phyloP scores from a whole-genome alignment of 2,797 vertebrate genomes.

The Taeniopygia guttata region DNA sequence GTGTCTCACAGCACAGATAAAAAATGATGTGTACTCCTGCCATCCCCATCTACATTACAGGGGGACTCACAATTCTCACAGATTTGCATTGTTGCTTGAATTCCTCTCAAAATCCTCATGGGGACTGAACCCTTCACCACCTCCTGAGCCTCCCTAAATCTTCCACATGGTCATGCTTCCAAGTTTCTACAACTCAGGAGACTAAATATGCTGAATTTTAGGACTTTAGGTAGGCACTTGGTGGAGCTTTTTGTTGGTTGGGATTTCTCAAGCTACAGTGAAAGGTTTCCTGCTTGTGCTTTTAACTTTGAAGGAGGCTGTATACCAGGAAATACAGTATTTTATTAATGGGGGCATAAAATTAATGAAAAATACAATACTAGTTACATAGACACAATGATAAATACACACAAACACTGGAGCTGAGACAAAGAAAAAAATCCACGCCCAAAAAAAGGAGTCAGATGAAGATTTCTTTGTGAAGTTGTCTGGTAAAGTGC shows the following conservation, averaged over 20 bases:
- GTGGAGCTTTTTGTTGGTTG: background rate
- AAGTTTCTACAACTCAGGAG: background rate
- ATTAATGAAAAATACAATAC: background rate
- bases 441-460: accelerated
- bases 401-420: background rate
- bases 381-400: too few species aligned
- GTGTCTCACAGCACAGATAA: background rate
- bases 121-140: background rate
- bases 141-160: background rate
- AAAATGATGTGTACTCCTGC: background rate
- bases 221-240: background rate
- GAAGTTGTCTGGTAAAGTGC: background rate
- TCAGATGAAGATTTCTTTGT: background rate
- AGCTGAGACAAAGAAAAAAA: background rate
- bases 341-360: background rate
- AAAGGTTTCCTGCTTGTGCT: background rate
- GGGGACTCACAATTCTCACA: background rate
- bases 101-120: background rate
- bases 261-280: background rate
- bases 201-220: background rate
- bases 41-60: background rate
- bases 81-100: background rate
- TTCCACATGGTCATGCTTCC: background rate
- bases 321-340: background rate
- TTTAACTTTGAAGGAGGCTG: background rate